Evolutionary conservation across 2,797 vertebrate species (phyloP).

Genomic region (Echeneis naucrates): DNA sequence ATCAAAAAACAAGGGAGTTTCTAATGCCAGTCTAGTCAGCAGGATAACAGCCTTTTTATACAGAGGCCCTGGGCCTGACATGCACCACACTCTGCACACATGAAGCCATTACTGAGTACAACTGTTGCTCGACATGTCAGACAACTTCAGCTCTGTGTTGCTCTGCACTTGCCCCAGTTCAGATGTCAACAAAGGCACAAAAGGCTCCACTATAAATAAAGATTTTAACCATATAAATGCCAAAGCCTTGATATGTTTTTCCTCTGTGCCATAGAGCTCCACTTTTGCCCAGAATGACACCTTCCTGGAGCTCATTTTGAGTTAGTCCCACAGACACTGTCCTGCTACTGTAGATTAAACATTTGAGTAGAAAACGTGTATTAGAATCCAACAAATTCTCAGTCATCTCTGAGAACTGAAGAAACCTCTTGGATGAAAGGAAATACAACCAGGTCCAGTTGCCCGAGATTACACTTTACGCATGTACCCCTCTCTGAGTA

Average conservation of each 20-base stretch:
- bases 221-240: background rate
- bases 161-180: background rate
- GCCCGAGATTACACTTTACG: too few relatives aligned
- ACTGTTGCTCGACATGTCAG: background rate
- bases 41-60: too few relatives aligned
- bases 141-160: background rate
- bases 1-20: too few relatives aligned
- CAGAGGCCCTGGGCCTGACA: background rate
- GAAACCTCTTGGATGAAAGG: too few relatives aligned
- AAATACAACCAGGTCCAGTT: too few relatives aligned
- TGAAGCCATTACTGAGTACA: background rate
- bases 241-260: background rate
- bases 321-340: background rate
- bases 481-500: too few relatives aligned
- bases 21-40: background rate
- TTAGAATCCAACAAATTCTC: too few relatives aligned
- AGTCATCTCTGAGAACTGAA: too few relatives aligned
- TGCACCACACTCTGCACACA: background rate
- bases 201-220: background rate
- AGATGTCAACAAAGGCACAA: background rate
- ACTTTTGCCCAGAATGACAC: background rate
- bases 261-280: background rate
- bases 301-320: background rate
- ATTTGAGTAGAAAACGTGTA: background rate
- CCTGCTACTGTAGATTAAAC: background rate